Conservation (phyloP, 2,888 invertebrate species). For the Aleiodes alternator region DNA sequence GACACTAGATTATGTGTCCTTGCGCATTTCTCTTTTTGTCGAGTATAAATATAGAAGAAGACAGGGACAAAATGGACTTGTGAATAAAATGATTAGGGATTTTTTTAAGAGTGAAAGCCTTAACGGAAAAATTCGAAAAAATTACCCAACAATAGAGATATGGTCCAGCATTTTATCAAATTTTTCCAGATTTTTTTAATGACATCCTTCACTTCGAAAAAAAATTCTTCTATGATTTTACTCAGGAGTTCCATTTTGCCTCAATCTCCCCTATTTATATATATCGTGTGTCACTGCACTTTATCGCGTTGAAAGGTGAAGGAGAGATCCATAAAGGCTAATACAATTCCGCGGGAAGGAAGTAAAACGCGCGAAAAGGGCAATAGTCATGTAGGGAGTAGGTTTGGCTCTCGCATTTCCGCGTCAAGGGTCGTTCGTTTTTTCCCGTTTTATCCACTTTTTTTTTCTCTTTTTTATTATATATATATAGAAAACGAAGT, state of each 20-base stretch:
- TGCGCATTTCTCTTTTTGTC: not conserved
- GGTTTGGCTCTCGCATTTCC: constrained; percentile 20
- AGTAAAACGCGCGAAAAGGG: constrained; percentile 58
- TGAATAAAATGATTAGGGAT: too few species aligned
- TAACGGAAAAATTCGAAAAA: too few species aligned
- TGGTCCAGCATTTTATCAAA: not conserved
- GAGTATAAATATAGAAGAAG: not conserved
- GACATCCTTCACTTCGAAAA: not conserved
- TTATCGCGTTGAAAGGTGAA: constrained; percentile 60
- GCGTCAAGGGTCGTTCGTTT: constrained; percentile 25
- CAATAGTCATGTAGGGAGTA: constrained; percentile 52
- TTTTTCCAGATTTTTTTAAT: constrained; percentile 16
- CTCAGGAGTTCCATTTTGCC: too few species aligned
- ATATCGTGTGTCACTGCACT: constrained; percentile 59
- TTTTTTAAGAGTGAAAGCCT: too few species aligned
- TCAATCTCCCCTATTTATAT: not conserved
- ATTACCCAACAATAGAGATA: not conserved
- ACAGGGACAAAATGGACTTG: not conserved
- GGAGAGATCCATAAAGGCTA: constrained; percentile 57
- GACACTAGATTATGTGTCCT: not conserved
- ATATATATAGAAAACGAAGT: constrained; percentile 46
- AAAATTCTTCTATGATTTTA: too few species aligned
- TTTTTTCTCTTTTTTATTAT: constrained; percentile 23
- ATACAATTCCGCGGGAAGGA: constrained; percentile 66
- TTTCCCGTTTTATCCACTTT: constrained; percentile 22